phyloP scores from a whole-genome alignment of 2,888 invertebrate genomes.

The Eumacrocentrus americanus region DNA sequence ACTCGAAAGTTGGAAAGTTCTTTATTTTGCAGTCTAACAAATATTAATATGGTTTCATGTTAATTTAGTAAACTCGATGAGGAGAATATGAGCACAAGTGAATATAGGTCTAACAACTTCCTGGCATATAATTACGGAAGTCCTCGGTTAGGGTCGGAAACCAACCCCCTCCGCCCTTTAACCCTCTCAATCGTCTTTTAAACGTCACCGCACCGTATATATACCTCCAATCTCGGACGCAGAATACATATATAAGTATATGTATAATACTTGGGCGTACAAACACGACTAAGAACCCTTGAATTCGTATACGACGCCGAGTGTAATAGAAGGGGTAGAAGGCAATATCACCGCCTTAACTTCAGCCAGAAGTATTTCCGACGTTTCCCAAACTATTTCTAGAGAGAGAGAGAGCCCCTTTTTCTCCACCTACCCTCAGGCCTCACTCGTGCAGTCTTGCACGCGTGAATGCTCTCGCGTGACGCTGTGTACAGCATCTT shows the following conservation, averaged over 20 bases:
- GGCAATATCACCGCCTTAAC: constrained; percentile 45
- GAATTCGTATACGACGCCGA: background rate
- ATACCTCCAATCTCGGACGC: background rate
- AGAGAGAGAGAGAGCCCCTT: background rate
- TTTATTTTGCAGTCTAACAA: too few relatives aligned
- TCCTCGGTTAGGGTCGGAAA: background rate
- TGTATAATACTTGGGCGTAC: background rate
- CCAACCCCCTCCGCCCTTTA: background rate
- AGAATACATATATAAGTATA: background rate
- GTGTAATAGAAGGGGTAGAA: constrained; percentile 3
- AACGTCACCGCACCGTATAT: background rate
- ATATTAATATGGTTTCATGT: too few relatives aligned
- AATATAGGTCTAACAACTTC: too few relatives aligned
- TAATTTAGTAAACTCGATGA: too few relatives aligned
- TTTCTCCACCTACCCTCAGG: constrained; percentile 6
- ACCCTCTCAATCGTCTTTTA: background rate
- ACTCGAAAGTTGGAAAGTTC: too few relatives aligned
- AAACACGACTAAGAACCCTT: constrained; percentile 13
- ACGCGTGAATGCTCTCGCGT: constrained; percentile 20
- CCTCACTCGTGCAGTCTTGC: background rate
- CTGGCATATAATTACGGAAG: background rate
- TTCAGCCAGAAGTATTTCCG: constrained; percentile 42
- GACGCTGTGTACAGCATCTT: constrained; percentile 14
- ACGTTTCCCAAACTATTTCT: constrained; percentile 47
- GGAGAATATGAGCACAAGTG: background rate